A percentile compares a stretch with the other conserved stretches of the same genome.
These are phyloP conservation scores for Peromyscus attwateri DNA, from an alignment of 2,797 vertebrate genomes.

Conservation along the genomic window DNA sequence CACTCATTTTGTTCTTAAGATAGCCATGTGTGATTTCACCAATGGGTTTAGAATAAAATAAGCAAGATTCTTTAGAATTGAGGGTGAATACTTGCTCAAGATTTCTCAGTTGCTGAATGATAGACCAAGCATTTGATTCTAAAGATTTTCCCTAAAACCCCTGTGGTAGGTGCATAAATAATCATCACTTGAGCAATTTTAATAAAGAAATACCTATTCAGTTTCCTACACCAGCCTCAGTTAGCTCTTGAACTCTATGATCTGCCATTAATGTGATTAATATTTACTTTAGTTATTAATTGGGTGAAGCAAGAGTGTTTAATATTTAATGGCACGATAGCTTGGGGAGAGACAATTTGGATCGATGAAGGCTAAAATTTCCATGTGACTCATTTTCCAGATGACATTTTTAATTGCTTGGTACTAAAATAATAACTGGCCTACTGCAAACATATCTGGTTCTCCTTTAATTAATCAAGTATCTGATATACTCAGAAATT, in stretches of 20 bases:
- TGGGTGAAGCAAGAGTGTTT: slow-evolving; percentile 63
- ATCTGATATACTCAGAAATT: slow-evolving; percentile 21
- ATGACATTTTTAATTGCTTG: slow-evolving; percentile 71
- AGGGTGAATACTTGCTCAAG: background rate
- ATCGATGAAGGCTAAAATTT: slow-evolving; percentile 72
- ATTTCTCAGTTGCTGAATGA: background rate
- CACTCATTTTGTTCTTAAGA: background rate
- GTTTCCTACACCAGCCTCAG: background rate
- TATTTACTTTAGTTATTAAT: slow-evolving; percentile 74
- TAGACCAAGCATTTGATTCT: background rate
- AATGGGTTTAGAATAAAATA: background rate
- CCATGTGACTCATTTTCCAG: slow-evolving; percentile 70
- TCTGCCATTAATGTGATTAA: slow-evolving; percentile 68
- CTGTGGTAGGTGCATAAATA: background rate
- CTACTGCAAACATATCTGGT: slow-evolving; percentile 5
- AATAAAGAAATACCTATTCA: slow-evolving; percentile 30
- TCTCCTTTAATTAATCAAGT: slow-evolving; percentile 62
- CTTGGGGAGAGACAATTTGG: slow-evolving; percentile 46
- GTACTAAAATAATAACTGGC: slow-evolving; percentile 55
- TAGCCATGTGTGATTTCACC: background rate
- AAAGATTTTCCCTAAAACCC: background rate
- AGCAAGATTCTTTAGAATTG: background rate
- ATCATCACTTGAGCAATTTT: slow-evolving; percentile 3
- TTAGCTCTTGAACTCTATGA: slow-evolving; percentile 57
- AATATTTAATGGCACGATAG: slow-evolving; percentile 69